Percentiles rank a stretch among this genome's conserved stretches.
Evolutionary conservation across 37 sponge, comb jelly and placozoan genomes (phyloP).

Genomic region (Lycopodina hypogea): DNA sequence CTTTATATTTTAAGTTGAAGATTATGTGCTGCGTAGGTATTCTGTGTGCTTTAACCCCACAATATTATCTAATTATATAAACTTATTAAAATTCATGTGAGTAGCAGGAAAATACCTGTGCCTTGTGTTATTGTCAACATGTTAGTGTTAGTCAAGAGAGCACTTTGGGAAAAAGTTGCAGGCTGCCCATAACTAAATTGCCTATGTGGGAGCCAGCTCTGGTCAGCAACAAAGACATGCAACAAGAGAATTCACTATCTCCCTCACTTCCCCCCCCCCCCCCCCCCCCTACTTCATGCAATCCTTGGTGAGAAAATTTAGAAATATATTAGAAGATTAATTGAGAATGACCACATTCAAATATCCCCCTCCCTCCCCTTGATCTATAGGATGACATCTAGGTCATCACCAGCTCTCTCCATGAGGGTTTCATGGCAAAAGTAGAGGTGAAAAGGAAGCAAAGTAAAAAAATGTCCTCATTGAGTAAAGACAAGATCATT

Average conservation of each 20-base stretch:
- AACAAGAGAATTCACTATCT: slow-evolving; percentile 1
- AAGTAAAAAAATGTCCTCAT: neutral
- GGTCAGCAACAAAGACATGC: neutral
- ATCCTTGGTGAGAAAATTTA: slow-evolving; percentile 8
- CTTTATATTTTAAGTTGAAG: too few species aligned
- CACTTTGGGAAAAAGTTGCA: neutral
- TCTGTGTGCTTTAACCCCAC: too few species aligned
- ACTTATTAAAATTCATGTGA: too few species aligned
- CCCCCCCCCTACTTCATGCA: neutral
- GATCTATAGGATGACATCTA: neutral
- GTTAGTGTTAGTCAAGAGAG: too few species aligned
- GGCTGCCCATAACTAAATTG: neutral
- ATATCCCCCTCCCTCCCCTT: too few species aligned
- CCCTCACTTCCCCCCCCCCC: neutral
- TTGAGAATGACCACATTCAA: too few species aligned
- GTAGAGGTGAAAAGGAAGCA: slow-evolving; percentile 28
- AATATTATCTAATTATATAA: too few species aligned
- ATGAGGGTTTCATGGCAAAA: slow-evolving; percentile 58
- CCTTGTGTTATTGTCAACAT: too few species aligned
- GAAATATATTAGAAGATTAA: neutral
- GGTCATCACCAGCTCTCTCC: slow-evolving; percentile 37
- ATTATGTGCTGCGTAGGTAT: too few species aligned
- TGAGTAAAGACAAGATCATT: neutral
- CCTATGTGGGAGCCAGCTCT: neutral
- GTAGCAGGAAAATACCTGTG: too few species aligned